A percentile compares a stretch with the other conserved stretches of the same genome.
These are phyloP conservation scores for Lepas anatifera DNA, from an alignment of 2,888 invertebrate genomes.

Conservation along the genomic window DNA sequence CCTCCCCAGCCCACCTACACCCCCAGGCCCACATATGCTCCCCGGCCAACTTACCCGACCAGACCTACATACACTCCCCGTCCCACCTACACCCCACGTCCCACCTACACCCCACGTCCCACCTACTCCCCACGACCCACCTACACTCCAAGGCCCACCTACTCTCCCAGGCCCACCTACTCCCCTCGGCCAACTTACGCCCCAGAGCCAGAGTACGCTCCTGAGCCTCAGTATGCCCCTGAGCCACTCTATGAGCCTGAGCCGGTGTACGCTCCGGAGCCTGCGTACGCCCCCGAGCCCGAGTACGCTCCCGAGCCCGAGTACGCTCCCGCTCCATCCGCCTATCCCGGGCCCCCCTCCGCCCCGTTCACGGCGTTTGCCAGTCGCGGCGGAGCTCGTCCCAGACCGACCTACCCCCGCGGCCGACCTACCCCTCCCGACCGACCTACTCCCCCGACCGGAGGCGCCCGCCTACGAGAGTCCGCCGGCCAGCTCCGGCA, in stretches of 20 bases:
- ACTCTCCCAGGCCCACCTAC: not conserved
- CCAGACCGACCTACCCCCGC: no score
- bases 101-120: not conserved
- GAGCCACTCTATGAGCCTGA: not conserved
- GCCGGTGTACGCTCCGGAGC: not conserved
- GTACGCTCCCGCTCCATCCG: not conserved
- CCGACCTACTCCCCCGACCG: not conserved
- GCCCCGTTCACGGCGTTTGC: slow-evolving; percentile 1
- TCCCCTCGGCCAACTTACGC: not conserved
- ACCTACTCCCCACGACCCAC: not conserved
- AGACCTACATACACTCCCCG: not conserved
- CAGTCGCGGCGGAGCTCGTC: no score
- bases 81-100: not conserved
- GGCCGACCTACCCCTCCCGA: not conserved
- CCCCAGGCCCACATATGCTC: not conserved
- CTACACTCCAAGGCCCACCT: not conserved
- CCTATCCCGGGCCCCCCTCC: no score
- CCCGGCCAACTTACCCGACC: not conserved
- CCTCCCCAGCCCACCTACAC: not conserved
- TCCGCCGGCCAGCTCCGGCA: not conserved
- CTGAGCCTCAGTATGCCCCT: not conserved
- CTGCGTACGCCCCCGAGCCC: not conserved
- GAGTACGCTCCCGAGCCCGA: not conserved
- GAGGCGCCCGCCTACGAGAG: not conserved
- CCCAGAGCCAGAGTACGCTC: not conserved